Percentiles rank a stretch among this genome's conserved stretches.
phyloP scores from a whole-genome alignment of 2,888 invertebrate genomes.

The Dendrolimus houi region DNA sequence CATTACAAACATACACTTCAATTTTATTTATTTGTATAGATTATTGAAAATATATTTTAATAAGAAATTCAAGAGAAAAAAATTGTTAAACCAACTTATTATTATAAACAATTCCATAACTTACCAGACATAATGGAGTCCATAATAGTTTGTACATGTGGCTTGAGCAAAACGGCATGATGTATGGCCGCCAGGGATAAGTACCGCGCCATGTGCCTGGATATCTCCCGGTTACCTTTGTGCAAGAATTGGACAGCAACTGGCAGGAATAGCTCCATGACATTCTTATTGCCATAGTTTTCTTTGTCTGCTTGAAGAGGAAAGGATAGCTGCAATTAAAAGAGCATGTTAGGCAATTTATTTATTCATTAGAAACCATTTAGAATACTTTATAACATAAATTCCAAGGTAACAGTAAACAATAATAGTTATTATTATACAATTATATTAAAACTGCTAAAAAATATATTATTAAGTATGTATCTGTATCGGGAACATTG shows the following conservation, averaged over 20 bases:
- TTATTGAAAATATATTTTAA: too few species aligned
- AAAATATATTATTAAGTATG: too few species aligned
- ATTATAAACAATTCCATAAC: neutral
- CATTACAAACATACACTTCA: too few species aligned
- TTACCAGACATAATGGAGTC: conserved; percentile 91
- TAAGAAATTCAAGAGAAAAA: too few species aligned
- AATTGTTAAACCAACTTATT: too few species aligned
- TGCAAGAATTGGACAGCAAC: conserved; percentile 94
- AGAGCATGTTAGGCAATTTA: neutral
- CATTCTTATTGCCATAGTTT: conserved; percentile 77
- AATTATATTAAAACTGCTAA: too few species aligned
- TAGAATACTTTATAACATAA: too few species aligned
- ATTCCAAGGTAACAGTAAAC: too few species aligned
- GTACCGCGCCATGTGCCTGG: conserved; percentile 93
- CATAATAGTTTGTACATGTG: conserved; percentile 92
- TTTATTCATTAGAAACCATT: too few species aligned
- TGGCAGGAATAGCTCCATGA: conserved; percentile 90
- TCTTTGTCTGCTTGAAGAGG: conserved; percentile 65
- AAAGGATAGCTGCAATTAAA: conserved; percentile 53
- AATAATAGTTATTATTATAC: too few species aligned
- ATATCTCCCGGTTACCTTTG: conserved; percentile 92
- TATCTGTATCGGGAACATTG: too few species aligned
- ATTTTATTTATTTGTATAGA: too few species aligned
- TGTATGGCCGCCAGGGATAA: conserved; percentile 94
- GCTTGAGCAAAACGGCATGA: conserved; percentile 89